Conservation (phyloP, 1,140 invertebrate genomes). For the Caerostris extrusa region DNA sequence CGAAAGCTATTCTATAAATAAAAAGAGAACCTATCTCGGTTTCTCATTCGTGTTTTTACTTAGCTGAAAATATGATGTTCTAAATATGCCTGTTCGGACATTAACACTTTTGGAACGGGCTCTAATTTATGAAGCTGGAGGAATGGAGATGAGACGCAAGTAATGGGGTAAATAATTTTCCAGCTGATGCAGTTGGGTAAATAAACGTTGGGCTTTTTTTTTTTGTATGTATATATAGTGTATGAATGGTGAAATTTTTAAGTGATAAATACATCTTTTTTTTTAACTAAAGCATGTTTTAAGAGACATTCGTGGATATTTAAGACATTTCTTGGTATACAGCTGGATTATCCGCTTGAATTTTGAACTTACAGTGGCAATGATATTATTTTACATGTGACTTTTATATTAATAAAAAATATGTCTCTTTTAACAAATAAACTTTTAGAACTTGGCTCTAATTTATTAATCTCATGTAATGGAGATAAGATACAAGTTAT, state of each 20-base stretch:
- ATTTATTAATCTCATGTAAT: background rate
- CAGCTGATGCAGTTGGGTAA: constrained; percentile 16
- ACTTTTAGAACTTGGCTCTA: background rate
- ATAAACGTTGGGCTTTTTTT: background rate
- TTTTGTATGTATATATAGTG: background rate
- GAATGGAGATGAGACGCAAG: background rate
- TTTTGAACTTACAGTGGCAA: too few relatives aligned
- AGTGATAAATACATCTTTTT: background rate
- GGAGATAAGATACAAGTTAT: background rate
- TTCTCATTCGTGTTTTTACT: constrained; percentile 45
- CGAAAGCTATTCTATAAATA: constrained; percentile 61
- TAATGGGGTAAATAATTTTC: constrained; percentile 16
- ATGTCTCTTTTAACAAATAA: constrained; percentile 3
- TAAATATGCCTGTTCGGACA: constrained; percentile 56
- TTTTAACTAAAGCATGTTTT: background rate
- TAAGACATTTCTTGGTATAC: background rate
- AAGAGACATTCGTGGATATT: background rate
- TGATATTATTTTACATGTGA: too few relatives aligned
- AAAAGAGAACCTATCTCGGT: constrained; percentile 31
- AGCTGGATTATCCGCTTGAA: background rate
- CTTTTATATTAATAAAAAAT: too few relatives aligned
- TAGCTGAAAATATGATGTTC: constrained; percentile 19
- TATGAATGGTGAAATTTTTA: background rate
- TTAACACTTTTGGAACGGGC: constrained; percentile 29
- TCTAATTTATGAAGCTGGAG: background rate